Base-by-base conservation (phyloP, 2,797 vertebrate species). In the Mormyrops attenuatus region DNA sequence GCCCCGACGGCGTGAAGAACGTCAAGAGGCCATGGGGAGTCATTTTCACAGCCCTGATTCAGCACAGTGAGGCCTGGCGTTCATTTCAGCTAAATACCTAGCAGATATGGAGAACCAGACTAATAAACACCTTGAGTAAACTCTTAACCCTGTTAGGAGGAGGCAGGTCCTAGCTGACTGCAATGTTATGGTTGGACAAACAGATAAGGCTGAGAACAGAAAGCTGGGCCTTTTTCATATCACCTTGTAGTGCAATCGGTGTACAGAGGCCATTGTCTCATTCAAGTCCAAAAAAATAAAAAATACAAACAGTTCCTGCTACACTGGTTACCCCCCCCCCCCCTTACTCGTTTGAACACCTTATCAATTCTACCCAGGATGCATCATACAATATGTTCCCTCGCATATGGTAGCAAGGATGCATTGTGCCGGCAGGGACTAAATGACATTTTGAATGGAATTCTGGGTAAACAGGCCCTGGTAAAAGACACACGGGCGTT, bases 291-390 rank as follows among this genome's bases (percentile, higher is more conserved):
- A 9, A 86, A 57, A 60, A 87, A 17, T 8, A 15, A 7, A 22
- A 38, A 50, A 50, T 49, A 60, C 34, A 57, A 60, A 55, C 30
- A 44, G 8, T 26, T 55, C 17, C 86, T 52, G 8, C 86, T 53
- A 38, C 15, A 34, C 53, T 60, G 34, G 7, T 60, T 85, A n/a
- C n/a, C n/a, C n/a, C 15, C 26, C 22, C 38, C 86, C 17, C 50
- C 52, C 17, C 20, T 38, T 87, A 30, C 30, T 87, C 26, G 3
- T 53, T 20, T 38, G 60, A 87, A 69, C 22, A 34, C 49, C 66
- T 95, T 96, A 95, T 96, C 94, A 92, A 91, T 85, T 89, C 50
- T 89, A 90, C 92, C 93, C 93, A 92, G 93, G 87, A 91, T 88
- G 90, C 91, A 90, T 92, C 89, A 92, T 90, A 95, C 94, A 95